phyloP scores from a whole-genome alignment of 2,113 vertebrate species.

The Acanthochromis polyacanthus region DNA sequence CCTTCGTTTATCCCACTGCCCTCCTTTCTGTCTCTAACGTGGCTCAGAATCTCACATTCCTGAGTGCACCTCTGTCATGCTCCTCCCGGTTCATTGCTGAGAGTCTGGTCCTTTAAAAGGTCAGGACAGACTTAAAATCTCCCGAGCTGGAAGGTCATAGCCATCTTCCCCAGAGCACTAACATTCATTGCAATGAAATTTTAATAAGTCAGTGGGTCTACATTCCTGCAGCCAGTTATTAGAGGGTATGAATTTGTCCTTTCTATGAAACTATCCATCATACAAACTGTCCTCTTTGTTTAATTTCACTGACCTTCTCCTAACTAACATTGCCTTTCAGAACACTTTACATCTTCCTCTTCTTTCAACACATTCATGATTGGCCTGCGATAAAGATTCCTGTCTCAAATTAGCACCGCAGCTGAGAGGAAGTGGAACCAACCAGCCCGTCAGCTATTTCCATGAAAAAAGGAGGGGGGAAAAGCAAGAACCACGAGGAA shows the following conservation, averaged over 20 bases:
- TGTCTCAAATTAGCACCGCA: neutral
- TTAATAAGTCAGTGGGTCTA: conserved; percentile 41
- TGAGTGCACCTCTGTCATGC: conserved; percentile 41
- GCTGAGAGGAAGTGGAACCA: conserved; percentile 10
- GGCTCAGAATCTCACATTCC: conserved; percentile 34
- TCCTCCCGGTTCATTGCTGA: conserved; percentile 38
- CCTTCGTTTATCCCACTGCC: conserved; percentile 21
- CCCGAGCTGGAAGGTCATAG: conserved; percentile 27
- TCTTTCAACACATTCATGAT: conserved; percentile 19
- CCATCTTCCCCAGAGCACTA: conserved; percentile 18
- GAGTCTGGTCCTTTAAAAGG: conserved; percentile 24
- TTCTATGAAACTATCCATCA: conserved; percentile 29
- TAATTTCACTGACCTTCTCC: conserved; percentile 17
- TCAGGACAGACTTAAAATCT: conserved; percentile 25
- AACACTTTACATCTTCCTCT: conserved; percentile 13
- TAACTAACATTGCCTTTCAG: neutral
- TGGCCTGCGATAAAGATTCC: neutral
- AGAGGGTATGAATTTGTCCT: neutral
- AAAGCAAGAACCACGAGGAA: conserved; percentile 18
- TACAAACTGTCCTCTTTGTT: conserved; percentile 3
- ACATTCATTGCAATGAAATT: conserved; percentile 30
- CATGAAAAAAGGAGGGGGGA: neutral
- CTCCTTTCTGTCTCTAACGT: conserved; percentile 48
- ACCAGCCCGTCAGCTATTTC: conserved; percentile 9
- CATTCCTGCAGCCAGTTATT: conserved; percentile 30